Evolutionary conservation across 2,888 invertebrate species (phyloP).

Genomic region (Cheilosia scutellata): DNA sequence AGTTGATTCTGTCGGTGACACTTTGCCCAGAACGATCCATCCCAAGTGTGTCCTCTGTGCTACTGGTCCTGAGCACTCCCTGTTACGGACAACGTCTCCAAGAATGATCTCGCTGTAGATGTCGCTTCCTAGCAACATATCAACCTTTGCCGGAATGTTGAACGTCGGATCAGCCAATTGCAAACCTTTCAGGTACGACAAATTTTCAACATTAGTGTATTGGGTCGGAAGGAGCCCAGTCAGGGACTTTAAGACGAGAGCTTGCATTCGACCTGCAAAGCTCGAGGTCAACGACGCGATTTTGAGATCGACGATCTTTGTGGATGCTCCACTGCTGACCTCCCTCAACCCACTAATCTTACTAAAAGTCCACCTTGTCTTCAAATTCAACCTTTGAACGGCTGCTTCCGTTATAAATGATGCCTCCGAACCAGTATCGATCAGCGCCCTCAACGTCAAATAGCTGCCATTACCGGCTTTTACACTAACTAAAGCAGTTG

Average conservation of each 20-base stretch:
- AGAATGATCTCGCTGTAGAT: not conserved
- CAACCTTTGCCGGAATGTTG: constrained; percentile 6
- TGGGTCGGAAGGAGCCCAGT: constrained; percentile 12
- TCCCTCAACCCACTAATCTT: no score
- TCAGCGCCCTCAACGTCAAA: not conserved
- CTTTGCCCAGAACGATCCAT: constrained; percentile 13
- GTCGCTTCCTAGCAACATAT: constrained; percentile 7
- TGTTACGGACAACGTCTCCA: not conserved
- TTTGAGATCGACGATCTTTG: not conserved
- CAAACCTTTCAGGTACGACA: not conserved
- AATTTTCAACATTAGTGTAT: not conserved
- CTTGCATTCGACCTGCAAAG: not conserved
- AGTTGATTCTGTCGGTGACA: not conserved
- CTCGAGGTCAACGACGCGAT: not conserved
- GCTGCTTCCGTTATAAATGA: constrained; percentile 2
- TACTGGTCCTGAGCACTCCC: not conserved
- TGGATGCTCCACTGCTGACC: not conserved
- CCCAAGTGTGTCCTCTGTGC: constrained; percentile 18
- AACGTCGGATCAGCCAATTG: not conserved
- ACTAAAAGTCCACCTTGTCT: no score
- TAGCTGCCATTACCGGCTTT: not conserved
- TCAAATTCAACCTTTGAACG: no score
- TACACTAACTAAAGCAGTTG: not conserved
- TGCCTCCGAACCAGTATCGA: constrained; percentile 23
- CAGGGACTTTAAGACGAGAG: constrained; percentile 6